Evolutionary conservation across 2,797 vertebrate species (phyloP).

Genomic region (Toxotes lorentzi): DNA sequence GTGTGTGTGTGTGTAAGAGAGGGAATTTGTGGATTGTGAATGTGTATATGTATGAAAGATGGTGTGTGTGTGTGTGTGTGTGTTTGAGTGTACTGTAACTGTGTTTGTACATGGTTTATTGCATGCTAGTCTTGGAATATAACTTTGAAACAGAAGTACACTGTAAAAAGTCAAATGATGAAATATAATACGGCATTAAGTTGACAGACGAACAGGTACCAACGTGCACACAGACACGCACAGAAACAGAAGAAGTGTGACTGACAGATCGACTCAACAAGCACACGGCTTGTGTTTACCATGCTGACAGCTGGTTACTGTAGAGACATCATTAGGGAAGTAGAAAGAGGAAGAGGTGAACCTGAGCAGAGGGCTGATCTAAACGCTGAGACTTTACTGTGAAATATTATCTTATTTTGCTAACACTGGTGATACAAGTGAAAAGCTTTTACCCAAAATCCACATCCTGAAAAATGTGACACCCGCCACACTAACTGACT

Average conservation of each 20-base stretch:
- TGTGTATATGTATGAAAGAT: slow-evolving; percentile 5
- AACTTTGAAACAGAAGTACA: slow-evolving; percentile 38
- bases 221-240: slow-evolving; percentile 10
- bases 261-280: slow-evolving; percentile 43
- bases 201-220: slow-evolving; percentile 24
- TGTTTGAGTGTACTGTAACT: background rate
- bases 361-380: background rate
- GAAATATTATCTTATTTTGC: background rate
- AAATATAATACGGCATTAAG: slow-evolving; percentile 38
- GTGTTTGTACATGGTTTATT: slow-evolving; percentile 16
- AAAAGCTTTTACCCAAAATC: background rate
- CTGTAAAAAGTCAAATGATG: slow-evolving; percentile 29
- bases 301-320: slow-evolving; percentile 44
- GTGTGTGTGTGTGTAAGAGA: background rate
- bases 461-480: background rate
- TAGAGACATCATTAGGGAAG: slow-evolving; percentile 31
- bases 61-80: background rate
- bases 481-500: background rate
- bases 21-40: slow-evolving; percentile 20
- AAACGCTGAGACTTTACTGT: background rate
- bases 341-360: slow-evolving; percentile 36
- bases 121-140: slow-evolving; percentile 9
- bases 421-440: background rate
- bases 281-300: slow-evolving; percentile 42
- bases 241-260: slow-evolving; percentile 44